Conservation (phyloP, 2,113 vertebrate species). For the Corythornis madagascariensis region DNA sequence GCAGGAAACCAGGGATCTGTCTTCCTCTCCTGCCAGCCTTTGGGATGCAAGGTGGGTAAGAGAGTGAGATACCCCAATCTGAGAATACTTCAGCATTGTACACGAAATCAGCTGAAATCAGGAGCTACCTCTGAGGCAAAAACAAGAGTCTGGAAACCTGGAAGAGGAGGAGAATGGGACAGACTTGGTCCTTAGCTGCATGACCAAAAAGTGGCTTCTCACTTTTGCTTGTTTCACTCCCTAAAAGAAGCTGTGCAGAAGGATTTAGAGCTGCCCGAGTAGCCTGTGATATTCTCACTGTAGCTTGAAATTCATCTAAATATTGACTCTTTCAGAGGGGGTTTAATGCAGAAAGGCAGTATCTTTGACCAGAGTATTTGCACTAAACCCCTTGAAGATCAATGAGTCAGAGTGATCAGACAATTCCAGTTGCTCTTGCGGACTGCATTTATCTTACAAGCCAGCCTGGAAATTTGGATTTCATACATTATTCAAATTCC, state of each 20-base stretch:
- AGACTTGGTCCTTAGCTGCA: not conserved
- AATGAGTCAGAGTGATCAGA: conserved; percentile 44
- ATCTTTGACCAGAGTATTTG: not conserved
- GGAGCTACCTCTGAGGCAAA: not conserved
- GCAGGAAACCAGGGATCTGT: not conserved
- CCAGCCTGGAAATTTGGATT: conserved; percentile 58
- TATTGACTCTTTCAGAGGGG: not conserved
- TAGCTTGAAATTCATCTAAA: not conserved
- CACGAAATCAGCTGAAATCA: not conserved
- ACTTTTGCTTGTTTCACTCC: not conserved
- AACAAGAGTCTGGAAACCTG: not conserved
- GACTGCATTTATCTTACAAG: conserved; percentile 61
- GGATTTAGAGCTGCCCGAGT: not conserved
- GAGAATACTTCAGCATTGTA: not conserved
- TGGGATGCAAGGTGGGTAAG: not conserved
- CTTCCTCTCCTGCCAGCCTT: not conserved
- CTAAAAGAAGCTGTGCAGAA: not conserved
- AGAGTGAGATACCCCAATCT: rapidly evolving
- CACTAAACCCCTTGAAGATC: conserved; percentile 63
- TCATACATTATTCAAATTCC: conserved; percentile 73
- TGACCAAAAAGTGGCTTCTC: not conserved
- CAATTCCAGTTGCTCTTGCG: conserved; percentile 31
- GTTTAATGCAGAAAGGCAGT: not conserved
- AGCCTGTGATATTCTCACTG: not conserved
- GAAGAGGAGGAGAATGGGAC: rapidly evolving